These are phyloP conservation scores for Pocillopora damicornis DNA, from an alignment of 64 coral and sea anemone genomes.

Conservation along the genomic window DNA sequence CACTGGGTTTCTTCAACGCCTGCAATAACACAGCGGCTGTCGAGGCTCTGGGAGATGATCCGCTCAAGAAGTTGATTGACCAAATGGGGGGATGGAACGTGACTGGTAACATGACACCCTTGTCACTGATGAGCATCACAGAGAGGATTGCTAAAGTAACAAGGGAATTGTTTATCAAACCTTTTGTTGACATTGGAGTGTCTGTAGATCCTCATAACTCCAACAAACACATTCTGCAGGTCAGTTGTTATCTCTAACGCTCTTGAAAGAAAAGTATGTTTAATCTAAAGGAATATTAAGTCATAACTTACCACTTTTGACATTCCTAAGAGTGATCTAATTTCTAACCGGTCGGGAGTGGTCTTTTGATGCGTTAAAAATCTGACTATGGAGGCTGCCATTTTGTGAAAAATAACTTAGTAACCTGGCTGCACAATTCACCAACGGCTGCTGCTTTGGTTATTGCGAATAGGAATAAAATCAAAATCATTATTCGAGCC, in stretches of 20 bases:
- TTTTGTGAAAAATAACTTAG: no score
- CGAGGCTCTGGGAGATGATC: slow-evolving; percentile 4
- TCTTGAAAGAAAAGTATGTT: neutral
- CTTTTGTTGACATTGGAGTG: slow-evolving; percentile 58
- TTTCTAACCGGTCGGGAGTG: no score
- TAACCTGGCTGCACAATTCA: no score
- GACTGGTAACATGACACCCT: slow-evolving; percentile 26
- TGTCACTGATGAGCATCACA: neutral
- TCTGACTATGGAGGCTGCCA: no score
- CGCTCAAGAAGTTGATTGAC: slow-evolving; percentile 62
- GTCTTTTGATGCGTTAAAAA: no score
- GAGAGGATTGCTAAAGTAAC: slow-evolving; percentile 46
- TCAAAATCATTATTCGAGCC: no score
- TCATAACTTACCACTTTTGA: no score
- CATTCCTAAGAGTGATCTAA: no score
- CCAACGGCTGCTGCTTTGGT: no score
- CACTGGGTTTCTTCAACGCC: slow-evolving; percentile 49
- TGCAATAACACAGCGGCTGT: slow-evolving; percentile 58
- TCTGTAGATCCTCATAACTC: slow-evolving; percentile 47
- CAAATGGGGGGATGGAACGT: slow-evolving; percentile 79
- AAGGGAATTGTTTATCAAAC: slow-evolving; percentile 51
- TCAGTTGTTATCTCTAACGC: neutral
- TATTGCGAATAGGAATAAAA: no score
- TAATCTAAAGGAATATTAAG: no score
- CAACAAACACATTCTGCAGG: slow-evolving; percentile 49